Base-by-base conservation (phyloP, 2,113 vertebrate species). In the Catagonus wagneri region DNA sequence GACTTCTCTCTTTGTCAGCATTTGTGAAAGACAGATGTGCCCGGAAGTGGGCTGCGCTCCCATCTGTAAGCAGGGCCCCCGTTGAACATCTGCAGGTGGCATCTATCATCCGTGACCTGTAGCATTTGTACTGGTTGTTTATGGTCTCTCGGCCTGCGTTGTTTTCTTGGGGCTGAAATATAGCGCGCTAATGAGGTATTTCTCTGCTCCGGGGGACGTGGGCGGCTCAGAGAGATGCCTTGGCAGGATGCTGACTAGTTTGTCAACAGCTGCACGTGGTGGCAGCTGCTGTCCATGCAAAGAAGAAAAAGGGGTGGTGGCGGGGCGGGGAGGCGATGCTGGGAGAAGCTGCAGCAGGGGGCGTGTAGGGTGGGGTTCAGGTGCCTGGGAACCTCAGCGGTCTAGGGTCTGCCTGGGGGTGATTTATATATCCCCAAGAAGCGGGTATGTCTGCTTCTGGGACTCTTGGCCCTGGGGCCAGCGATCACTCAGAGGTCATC, bases 71-170 rank as follows among this genome's bases (percentile, higher is more conserved):
- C 84, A 91, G 72, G 97, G 75, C 95, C 89, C 27, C 13, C 54
- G 93, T 86, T 32, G 83, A 92, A 80, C 84, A 89, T 97, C 75
- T 22, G 19, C 29, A 36, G 75, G 74, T 89, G 97, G 58, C 97
- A 98, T 99, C 98, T 96, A 98, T 98, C 98, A 98, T 90, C 97
- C 56, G 6, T 98, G 98, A 98, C 98, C 98, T 98, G 97, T 84
- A 97, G 98, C 97, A 90, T 97, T 98, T 98, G 98, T 98, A 90
- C 96, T 98, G 95, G 95, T 98, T 97, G 97, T 98, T 98, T 98
- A 98, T 97, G 96, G 98, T 98, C 98, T 98, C 98, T 97, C 56
- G 34, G 98, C 97, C 68, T 93, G 93, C 97, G 95, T 98, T 98
- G 98, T 98, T 98, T 99, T 97, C 97, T 97, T 61, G 54, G 83